These are phyloP conservation scores for Pica pica DNA, from an alignment of 2,113 vertebrate species.

Conservation along the genomic window DNA sequence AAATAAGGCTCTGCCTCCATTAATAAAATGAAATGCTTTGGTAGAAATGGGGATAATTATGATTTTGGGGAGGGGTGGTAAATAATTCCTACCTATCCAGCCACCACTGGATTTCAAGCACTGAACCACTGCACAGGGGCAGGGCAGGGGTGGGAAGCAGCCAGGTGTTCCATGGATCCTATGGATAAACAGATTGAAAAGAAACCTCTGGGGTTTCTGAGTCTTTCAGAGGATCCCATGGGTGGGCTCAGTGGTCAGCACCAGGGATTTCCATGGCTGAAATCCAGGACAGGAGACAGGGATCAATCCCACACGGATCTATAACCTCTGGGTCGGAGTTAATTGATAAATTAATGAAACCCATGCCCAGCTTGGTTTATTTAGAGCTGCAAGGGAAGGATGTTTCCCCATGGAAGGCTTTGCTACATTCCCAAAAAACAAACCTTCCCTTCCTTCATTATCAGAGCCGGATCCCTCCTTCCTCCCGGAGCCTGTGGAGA, in stretches of 20 bases:
- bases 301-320: fast-evolving
- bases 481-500: neutral
- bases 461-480: neutral
- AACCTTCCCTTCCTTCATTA: neutral
- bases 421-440: neutral
- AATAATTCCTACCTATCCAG: neutral
- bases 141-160: neutral
- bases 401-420: neutral
- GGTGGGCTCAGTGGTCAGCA: neutral
- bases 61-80: neutral
- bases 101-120: neutral
- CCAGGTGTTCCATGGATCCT: neutral
- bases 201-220: neutral
- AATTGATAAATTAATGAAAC: neutral
- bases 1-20: neutral
- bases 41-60: neutral
- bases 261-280: neutral
- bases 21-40: neutral
- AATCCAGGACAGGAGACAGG: neutral
- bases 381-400: neutral
- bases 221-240: neutral
- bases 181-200: fast-evolving
- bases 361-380: neutral
- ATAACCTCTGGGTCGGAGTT: neutral
- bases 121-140: fast-evolving